Evolutionary conservation across 1,140 invertebrate genomes (phyloP).

Genomic region (Brachionus asplanchnoidis): DNA sequence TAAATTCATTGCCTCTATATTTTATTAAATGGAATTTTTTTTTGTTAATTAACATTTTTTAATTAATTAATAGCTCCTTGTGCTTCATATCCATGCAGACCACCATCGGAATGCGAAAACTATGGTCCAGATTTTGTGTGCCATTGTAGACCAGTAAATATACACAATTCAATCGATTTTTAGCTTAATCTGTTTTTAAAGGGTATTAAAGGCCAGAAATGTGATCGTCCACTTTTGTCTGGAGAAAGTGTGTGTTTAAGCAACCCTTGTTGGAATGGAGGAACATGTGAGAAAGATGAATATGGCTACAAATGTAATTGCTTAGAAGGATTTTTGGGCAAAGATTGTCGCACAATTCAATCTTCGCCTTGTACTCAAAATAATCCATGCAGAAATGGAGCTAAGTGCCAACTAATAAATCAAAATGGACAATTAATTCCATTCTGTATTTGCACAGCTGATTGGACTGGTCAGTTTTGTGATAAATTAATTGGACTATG

Average conservation of each 20-base stretch:
- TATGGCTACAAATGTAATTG: background rate
- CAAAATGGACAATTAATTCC: background rate
- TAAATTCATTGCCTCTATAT: background rate
- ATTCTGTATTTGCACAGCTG: background rate
- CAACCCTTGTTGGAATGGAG: constrained; percentile 30
- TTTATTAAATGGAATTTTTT: background rate
- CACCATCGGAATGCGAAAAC: constrained; percentile 39
- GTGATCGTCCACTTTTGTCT: background rate
- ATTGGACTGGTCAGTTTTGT: constrained; percentile 21
- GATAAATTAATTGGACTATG: background rate
- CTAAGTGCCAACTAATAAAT: background rate
- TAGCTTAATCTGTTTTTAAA: background rate
- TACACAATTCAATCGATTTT: background rate
- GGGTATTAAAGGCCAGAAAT: constrained; percentile 39
- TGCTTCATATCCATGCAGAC: background rate
- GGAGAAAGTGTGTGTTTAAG: constrained; percentile 20
- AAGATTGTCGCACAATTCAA: constrained; percentile 24
- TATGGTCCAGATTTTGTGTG: background rate
- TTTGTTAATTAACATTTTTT: background rate
- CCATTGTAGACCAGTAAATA: constrained; percentile 20
- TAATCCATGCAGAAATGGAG: constrained; percentile 3
- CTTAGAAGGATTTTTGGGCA: background rate
- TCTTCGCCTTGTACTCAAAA: background rate
- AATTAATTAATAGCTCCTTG: background rate
- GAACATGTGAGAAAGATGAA: background rate